Base-by-base conservation (phyloP, 2,797 vertebrate species). In the Apogon talboti region DNA sequence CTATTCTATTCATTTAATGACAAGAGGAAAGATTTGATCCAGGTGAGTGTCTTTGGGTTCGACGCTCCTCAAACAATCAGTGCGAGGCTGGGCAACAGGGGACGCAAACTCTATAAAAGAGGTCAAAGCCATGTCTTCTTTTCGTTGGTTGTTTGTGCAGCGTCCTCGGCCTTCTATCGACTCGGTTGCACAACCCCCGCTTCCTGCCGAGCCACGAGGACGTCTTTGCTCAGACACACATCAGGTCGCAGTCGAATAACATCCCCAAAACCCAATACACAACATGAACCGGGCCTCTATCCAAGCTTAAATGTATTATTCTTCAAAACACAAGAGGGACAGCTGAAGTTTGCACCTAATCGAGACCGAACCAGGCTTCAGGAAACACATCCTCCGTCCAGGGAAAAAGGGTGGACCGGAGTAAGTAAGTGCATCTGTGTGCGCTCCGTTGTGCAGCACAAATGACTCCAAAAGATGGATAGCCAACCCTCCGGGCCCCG, bases 171-270 rank as follows among this genome's bases (percentile, higher is more conserved):
- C 55, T n/a, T 62, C 51, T 74, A 74, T 81, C 88, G 82, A 45
- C 50, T 68, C 58, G 59, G 59, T 14, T 79, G 19, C 19, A 21
- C 3, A 21, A 21, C 19, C 68, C 79, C 65, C 73, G 47, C 48
- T 81, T 88, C 81, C 88, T 84, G 81, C 65, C 49, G 57, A 86
- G 63, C 80, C 69, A 73, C 46, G 14, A 76, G 66, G 52, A 88
- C 8, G 37, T 82, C 76, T 85, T 84, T 56, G 47, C 1, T 24
- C 48, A 70, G 67, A 78, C 53, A 53, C 48, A 58, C 74, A 71
- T 68, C 72, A 76, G 74, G 76, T 86, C 82, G 67, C 35, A 46
- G 62, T 71, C 46, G 57, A 78, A 74, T 54, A 84, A 81, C 78
- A 74, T 60, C 59, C 50, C 37, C 7, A 56, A 69, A 76, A 66